Conservation (phyloP, 30 jellyfish, hydroid and myxozoan genomes). For the Turritopsis dohrnii region DNA sequence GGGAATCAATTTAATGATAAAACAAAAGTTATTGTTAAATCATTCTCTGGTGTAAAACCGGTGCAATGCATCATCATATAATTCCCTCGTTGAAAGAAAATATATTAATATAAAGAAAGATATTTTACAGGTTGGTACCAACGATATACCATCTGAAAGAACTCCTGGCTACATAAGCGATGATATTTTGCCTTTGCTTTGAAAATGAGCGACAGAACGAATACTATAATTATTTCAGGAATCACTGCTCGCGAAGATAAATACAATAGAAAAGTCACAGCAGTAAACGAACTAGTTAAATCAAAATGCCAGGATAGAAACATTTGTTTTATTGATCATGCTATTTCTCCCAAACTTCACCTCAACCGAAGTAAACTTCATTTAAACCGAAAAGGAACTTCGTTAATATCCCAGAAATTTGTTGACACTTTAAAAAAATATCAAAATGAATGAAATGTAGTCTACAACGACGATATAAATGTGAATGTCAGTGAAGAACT, state of each 20-base stretch:
- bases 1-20: no score
- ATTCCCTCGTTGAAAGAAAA: no score
- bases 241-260: no score
- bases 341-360: constrained; percentile 3
- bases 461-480: constrained; percentile 11
- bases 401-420: constrained; percentile 3
- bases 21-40: no score
- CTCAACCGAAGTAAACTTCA: constrained; percentile 4
- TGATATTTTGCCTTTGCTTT: constrained; percentile 8
- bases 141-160: constrained; percentile 10
- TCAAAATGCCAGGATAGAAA: constrained; percentile 4
- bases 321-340: constrained; percentile 1
- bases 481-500: no score
- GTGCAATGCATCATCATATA: no score
- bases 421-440: constrained; percentile 2
- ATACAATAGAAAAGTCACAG: not conserved
- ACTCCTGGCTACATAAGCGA: not conserved
- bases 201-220: constrained; percentile 5
- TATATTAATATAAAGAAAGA: no score
- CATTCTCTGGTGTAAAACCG: no score
- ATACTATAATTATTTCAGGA: no score
- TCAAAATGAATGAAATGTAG: constrained; percentile 7
- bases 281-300: constrained; percentile 5
- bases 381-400: constrained; percentile 9
- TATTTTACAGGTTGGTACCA: constrained; percentile 1